A percentile compares a stretch with the other conserved stretches of the same genome.
phyloP scores from a whole-genome alignment of 2,113 vertebrate genomes.

The Meriones unguiculatus region DNA sequence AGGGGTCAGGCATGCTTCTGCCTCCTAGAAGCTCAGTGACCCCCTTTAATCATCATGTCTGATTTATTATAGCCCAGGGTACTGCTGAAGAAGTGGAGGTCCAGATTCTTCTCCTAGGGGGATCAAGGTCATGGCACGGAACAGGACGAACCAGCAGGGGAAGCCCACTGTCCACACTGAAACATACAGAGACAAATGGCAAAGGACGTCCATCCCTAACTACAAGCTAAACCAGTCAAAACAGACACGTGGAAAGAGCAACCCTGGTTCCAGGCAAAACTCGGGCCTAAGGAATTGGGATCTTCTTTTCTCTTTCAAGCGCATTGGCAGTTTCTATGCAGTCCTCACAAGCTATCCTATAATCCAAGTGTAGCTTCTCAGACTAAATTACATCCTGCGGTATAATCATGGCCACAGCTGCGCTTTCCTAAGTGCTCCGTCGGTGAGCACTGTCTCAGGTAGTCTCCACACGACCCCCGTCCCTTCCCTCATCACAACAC shows the following conservation, averaged over 20 bases:
- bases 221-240: background rate
- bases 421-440: background rate
- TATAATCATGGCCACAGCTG: accelerated
- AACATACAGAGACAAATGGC: background rate
- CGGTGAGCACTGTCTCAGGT: background rate
- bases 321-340: background rate
- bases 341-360: background rate
- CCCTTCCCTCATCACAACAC: background rate
- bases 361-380: background rate
- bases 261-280: background rate
- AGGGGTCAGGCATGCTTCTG: background rate
- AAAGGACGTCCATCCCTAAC: background rate
- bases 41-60: background rate
- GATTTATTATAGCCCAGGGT: background rate
- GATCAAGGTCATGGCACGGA: conserved; percentile 5
- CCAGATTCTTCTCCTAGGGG: background rate
- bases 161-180: background rate
- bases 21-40: background rate
- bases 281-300: background rate
- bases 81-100: background rate
- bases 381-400: background rate
- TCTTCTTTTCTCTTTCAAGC: background rate
- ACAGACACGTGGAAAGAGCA: accelerated
- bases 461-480: background rate
- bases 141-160: background rate